Evolutionary conservation across 2,797 vertebrate species (phyloP).

Genomic region (Melopsittacus undulatus): DNA sequence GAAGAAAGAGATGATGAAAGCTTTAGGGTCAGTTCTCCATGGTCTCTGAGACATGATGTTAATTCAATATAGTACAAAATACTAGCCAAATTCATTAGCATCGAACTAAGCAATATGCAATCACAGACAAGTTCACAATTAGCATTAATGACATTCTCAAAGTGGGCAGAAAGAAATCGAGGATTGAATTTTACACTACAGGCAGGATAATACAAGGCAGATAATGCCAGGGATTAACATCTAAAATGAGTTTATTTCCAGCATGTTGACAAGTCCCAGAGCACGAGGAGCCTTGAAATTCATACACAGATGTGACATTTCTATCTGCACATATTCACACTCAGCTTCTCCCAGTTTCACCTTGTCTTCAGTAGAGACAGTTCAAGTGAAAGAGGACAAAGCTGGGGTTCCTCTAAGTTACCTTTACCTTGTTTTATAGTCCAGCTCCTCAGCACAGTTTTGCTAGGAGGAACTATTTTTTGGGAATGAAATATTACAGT

Average conservation of each 20-base stretch:
- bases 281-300: background rate
- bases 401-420: background rate
- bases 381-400: background rate
- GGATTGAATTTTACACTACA: constrained; percentile 27
- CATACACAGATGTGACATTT: background rate
- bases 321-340: background rate
- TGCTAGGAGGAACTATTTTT: background rate
- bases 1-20: constrained; percentile 10
- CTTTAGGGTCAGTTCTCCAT: constrained; percentile 47
- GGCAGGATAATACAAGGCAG: constrained; percentile 31
- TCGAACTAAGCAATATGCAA: constrained; percentile 44
- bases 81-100: constrained; percentile 64
- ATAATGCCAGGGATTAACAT: constrained; percentile 40
- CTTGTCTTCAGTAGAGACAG: background rate
- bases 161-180: background rate
- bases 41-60: constrained; percentile 35
- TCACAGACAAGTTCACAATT: constrained; percentile 62
- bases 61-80: constrained; percentile 68
- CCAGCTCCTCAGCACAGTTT: background rate
- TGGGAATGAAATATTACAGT: background rate
- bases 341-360: background rate
- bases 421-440: background rate
- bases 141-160: constrained; percentile 57
- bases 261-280: background rate
- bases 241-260: background rate